Percentiles rank a stretch among this genome's conserved stretches.
These are phyloP conservation scores for Halictus ligatus DNA, from an alignment of 2,888 invertebrate genomes.

Conservation along the genomic window DNA sequence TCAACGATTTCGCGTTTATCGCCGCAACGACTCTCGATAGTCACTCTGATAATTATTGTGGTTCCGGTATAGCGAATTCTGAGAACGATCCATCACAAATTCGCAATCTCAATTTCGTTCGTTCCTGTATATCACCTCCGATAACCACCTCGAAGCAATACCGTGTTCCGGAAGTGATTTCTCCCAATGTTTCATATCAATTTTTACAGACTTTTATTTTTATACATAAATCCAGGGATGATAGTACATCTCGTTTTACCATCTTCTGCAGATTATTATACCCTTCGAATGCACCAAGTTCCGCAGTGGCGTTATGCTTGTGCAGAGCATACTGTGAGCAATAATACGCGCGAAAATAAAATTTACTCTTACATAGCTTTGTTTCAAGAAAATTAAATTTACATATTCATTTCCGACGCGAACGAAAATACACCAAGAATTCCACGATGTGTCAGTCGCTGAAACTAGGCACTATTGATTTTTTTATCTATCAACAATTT, in stretches of 20 bases:
- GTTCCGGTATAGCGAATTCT: neutral
- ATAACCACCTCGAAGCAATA: neutral
- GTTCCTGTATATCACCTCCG: neutral
- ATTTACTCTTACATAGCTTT: neutral
- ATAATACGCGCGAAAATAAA: neutral
- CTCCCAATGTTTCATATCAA: too few species aligned
- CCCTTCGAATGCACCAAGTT: neutral
- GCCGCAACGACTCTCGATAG: neutral
- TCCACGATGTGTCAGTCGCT: neutral
- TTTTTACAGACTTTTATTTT: neutral
- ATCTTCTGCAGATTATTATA: neutral
- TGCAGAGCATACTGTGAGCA: neutral
- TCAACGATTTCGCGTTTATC: slow-evolving; percentile 29
- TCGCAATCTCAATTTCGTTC: neutral
- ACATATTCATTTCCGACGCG: slow-evolving; percentile 1
- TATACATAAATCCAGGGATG: neutral
- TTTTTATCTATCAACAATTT: neutral
- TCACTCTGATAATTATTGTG: slow-evolving; percentile 1
- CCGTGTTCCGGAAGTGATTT: neutral
- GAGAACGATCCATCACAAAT: neutral
- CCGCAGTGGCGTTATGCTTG: neutral
- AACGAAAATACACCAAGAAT: neutral
- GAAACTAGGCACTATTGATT: neutral
- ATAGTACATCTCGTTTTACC: neutral
- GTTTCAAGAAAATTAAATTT: slow-evolving; percentile 5